These are phyloP conservation scores for Hipposideros armiger DNA, from an alignment of 2,113 vertebrate genomes.

Conservation along the genomic window DNA sequence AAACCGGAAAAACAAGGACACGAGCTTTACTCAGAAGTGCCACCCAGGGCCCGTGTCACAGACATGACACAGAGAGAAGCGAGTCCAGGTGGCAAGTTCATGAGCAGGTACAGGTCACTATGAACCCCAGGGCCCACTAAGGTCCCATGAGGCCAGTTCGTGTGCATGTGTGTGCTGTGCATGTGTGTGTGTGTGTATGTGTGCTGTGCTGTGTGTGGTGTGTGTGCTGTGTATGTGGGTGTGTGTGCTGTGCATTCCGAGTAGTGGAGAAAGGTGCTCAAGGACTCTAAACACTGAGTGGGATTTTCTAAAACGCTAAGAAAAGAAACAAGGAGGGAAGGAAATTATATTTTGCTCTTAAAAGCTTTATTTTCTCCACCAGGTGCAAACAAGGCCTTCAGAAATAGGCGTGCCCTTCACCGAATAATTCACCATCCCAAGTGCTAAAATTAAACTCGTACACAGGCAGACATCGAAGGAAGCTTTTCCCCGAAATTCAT, in stretches of 20 bases:
- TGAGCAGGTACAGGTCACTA: background rate
- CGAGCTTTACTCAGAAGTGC: background rate
- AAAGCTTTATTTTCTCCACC: constrained; percentile 64
- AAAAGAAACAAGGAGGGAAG: constrained; percentile 35
- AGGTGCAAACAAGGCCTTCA: constrained; percentile 70
- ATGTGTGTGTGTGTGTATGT: fast-evolving
- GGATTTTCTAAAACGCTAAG: constrained; percentile 48
- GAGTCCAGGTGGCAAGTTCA: background rate
- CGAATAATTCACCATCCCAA: background rate
- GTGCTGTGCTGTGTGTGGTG: background rate
- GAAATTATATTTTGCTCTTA: constrained; percentile 60
- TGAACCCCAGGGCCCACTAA: background rate
- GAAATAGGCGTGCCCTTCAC: constrained; percentile 29
- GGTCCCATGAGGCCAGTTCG: background rate
- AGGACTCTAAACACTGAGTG: background rate
- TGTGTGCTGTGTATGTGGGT: too few relatives aligned
- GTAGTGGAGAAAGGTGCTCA: background rate
- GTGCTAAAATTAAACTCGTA: constrained; percentile 30
- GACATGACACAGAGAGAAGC: background rate
- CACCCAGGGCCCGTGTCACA: background rate
- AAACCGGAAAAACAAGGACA: background rate
- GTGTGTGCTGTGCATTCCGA: background rate
- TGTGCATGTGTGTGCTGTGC: too few relatives aligned
- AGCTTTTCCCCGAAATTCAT: background rate
- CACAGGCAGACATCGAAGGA: background rate